Base-by-base conservation (phyloP, 2,888 invertebrate genomes). In the Rhorus exstirpatorius region DNA sequence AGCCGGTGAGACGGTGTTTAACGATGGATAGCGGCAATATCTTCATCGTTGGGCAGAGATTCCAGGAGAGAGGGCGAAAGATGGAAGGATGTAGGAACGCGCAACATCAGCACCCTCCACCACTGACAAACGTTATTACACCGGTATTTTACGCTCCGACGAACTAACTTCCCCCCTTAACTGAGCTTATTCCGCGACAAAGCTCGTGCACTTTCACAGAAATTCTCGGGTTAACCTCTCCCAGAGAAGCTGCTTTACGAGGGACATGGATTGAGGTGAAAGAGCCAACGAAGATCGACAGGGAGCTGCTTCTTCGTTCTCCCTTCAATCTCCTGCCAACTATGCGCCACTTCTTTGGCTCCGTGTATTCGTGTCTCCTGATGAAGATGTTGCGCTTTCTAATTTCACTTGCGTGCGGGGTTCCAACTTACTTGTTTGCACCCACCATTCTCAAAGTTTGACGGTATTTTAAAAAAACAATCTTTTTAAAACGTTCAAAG, bases 181-280 rank as follows among this genome's bases (percentile, higher is more conserved):
- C 88, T 88, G 88, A 90, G 89, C 89, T 89, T 87, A 87, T 90
- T 90, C 79, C 84, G 83, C 85, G 88, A 87, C 88, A 89, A 89
- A 90, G 88, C 89, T 89, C 86, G 86, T 89, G 84, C 87, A 87
- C 86, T 89, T 86, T 87, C 84, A 77, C 83, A 86, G 78, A 86
- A 89, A 86, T 86, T 88, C 87, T 84, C 83, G 84, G 53, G 88
- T 86, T 88, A 86, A 87, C 83, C 83, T 68, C 55, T 68, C 55
- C 77, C 53, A 35, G 74, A 72, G 68, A 60, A 55, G 44, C 53
- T 38, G 53, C 41, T 63, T 46, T 53, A 26, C 49, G 35, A 61
- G 55, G 58, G 31, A 8, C 4, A 8, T 31, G 17, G 31, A 19
- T 49, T 7, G 31, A 31, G 35, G 63, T 0, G 17, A 24, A 51